Base-by-base conservation (phyloP, 2,113 vertebrate species). In the Calypte anna region DNA sequence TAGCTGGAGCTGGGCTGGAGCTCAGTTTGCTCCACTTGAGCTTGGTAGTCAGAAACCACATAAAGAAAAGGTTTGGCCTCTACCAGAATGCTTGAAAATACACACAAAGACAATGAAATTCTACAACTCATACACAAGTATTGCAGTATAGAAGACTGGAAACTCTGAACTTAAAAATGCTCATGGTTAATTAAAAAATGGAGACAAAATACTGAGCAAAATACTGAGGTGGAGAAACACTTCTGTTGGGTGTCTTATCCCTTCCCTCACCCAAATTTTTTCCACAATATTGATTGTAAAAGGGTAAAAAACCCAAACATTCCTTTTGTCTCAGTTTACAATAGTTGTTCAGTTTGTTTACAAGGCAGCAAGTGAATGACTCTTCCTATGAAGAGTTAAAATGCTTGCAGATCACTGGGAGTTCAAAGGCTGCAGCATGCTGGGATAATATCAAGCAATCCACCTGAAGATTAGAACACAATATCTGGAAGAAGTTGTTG, bases 401-500 rank as follows among this genome's bases (percentile, higher is more conserved):
- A 85, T 51, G 50, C n/a, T 90, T 87, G 59, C 58, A 90, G 63
- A 87, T 87, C 28, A 63, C n/a, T 17, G 44, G 31, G 55, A 93
- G 82, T 86, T 96, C 92, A 93, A 88, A 93, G 51, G 67, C 88
- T 82, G 68, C 44, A 84, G 69, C 91, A 86, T 36, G 17, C 40
- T 40, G 6, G 57, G 13, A 55, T 96, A 86, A 96, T 70, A 83
- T 53, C 31, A 84, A 74, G 44, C 74, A 94, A 90, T 84, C 61
- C 61, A 92, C 58, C 57, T 78, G 86, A 94, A 96, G 76, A 23
- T 69, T 88, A 88, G 68, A 92, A 93, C 30, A 81, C 44, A 91
- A 55, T 90, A 93, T 90, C 67, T 70, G 76, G 69, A 88, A 87
- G 40, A 89, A 94, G 46, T 59, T 93, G 86, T 63, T 93, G 73